Percentiles rank a stretch among this genome's conserved stretches.
phyloP scores from a whole-genome alignment of 2,888 invertebrate species.

The Lumbricus terrestris region DNA sequence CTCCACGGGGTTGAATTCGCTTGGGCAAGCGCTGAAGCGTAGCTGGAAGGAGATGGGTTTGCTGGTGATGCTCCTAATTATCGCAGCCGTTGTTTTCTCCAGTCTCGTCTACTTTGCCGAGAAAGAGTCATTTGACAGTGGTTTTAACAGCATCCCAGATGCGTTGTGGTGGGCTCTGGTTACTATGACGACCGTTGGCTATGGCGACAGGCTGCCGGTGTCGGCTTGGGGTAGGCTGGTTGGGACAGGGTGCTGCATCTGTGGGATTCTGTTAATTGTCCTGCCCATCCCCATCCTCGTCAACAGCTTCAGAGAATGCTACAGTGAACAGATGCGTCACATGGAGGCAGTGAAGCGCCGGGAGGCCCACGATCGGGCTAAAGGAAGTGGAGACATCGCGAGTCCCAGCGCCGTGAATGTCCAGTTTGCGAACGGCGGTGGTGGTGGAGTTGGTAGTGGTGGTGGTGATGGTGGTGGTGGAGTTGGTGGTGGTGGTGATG shows the following conservation, averaged over 20 bases:
- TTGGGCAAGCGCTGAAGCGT: conserved; percentile 95
- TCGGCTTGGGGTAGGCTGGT: conserved; percentile 98
- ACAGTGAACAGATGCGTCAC: conserved; percentile 99
- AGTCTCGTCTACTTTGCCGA: conserved; percentile 98
- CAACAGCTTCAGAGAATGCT: conserved; percentile 99
- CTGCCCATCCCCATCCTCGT: conserved; percentile 99
- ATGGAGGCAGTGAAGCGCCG: conserved; percentile 95
- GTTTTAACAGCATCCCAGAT: conserved; percentile 97
- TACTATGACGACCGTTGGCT: conserved; percentile 76
- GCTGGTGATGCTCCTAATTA: conserved; percentile 97
- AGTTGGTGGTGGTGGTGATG: no score
- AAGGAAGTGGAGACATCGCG: conserved; percentile 94
- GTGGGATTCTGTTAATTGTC: conserved; percentile 99
- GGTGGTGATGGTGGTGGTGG: no score
- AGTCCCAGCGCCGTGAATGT: conserved; percentile 62
- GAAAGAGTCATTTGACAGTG: conserved; percentile 92
- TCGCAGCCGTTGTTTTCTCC: conserved; percentile 97
- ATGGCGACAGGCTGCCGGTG: conserved; percentile 96
- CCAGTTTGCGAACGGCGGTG: no score
- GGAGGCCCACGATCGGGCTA: conserved; percentile 93
- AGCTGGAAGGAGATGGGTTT: conserved; percentile 96
- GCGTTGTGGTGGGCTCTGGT: conserved; percentile 99
- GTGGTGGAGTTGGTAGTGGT: neutral
- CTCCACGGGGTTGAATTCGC: conserved; percentile 91
- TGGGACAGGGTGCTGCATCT: conserved; percentile 99